Percentiles rank a stretch among this genome's conserved stretches.
Conservation (phyloP, 2,888 invertebrate genomes). For the Actias luna region DNA sequence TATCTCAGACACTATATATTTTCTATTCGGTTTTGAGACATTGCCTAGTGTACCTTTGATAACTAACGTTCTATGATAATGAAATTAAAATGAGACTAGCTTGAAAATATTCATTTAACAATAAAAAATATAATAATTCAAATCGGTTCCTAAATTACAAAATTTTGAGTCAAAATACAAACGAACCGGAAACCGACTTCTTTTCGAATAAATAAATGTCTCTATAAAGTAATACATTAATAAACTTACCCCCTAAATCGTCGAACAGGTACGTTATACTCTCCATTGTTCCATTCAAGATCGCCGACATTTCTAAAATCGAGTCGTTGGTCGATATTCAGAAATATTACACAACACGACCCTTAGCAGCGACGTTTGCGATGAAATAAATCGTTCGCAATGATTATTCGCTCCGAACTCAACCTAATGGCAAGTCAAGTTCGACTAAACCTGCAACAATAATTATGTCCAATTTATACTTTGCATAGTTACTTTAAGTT, state of each 20-base stretch:
- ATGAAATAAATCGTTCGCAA: background rate
- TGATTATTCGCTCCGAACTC: background rate
- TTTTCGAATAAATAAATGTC: too few relatives aligned
- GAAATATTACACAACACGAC: background rate
- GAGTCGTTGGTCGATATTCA: too few relatives aligned
- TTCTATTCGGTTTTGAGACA: too few relatives aligned
- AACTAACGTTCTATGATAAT: background rate
- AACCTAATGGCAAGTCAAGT: background rate
- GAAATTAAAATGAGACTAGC: background rate
- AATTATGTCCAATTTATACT: background rate
- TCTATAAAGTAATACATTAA: background rate
- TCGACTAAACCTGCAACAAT: background rate
- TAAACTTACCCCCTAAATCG: slow-evolving; percentile 42
- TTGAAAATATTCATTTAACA: too few relatives aligned
- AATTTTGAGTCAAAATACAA: background rate
- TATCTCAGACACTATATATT: too few relatives aligned
- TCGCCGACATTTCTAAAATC: slow-evolving; percentile 29
- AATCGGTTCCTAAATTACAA: background rate
- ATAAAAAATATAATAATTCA: background rate
- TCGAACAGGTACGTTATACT: slow-evolving; percentile 39
- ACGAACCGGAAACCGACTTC: background rate
- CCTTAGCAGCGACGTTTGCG: background rate
- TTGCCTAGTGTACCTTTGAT: background rate
- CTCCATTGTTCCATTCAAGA: slow-evolving; percentile 26
- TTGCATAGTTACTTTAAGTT: too few relatives aligned